Percentiles rank a stretch among this genome's conserved stretches.
Conservation (phyloP, 2,797 vertebrate genomes). For the Arremon aurantiirostris region DNA sequence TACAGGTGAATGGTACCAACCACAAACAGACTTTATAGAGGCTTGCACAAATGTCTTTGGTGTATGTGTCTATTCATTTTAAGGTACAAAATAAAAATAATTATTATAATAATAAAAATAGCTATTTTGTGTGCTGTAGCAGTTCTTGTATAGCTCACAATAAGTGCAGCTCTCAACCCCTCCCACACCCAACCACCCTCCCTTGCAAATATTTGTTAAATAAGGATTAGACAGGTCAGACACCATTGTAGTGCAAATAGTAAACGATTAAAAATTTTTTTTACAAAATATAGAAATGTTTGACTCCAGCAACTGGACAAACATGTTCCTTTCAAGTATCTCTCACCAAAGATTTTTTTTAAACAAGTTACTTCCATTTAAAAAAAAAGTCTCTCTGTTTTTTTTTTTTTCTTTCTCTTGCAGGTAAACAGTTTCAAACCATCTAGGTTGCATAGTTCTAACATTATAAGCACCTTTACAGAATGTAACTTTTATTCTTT, state of each 20-base stretch:
- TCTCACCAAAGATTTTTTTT: slow-evolving; percentile 84
- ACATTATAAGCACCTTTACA: slow-evolving; percentile 89
- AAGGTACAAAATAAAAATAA: slow-evolving; percentile 84
- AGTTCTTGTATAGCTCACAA: slow-evolving; percentile 84
- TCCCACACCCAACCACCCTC: slow-evolving; percentile 76
- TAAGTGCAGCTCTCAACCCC: slow-evolving; percentile 86
- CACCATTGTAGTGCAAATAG: slow-evolving; percentile 97
- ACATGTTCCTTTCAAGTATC: slow-evolving; percentile 99
- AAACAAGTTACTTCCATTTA: slow-evolving; percentile 80
- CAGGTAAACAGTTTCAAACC: slow-evolving; percentile 91
- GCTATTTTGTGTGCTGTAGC: slow-evolving; percentile 83
- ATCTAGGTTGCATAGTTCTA: slow-evolving; percentile 99
- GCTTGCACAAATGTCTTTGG: slow-evolving; percentile 89
- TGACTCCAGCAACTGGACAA: slow-evolving; percentile 97
- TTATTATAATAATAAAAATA: slow-evolving; percentile 84
- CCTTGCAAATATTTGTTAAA: slow-evolving; percentile 86
- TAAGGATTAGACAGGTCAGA: slow-evolving; percentile 88
- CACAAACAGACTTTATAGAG: slow-evolving; percentile 79
- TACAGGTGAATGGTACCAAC: slow-evolving; percentile 72
- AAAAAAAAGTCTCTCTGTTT: slow-evolving; percentile 76
- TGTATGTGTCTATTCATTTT: slow-evolving; percentile 82
- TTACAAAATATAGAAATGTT: slow-evolving; percentile 93
- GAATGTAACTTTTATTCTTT: slow-evolving; percentile 83
- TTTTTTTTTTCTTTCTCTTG: slow-evolving; percentile 72
- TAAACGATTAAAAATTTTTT: slow-evolving; percentile 84